Percentiles rank a stretch among this genome's conserved stretches.
These are phyloP conservation scores for Steinernema khuongi DNA, from an alignment of 1,140 invertebrate species.

Conservation along the genomic window DNA sequence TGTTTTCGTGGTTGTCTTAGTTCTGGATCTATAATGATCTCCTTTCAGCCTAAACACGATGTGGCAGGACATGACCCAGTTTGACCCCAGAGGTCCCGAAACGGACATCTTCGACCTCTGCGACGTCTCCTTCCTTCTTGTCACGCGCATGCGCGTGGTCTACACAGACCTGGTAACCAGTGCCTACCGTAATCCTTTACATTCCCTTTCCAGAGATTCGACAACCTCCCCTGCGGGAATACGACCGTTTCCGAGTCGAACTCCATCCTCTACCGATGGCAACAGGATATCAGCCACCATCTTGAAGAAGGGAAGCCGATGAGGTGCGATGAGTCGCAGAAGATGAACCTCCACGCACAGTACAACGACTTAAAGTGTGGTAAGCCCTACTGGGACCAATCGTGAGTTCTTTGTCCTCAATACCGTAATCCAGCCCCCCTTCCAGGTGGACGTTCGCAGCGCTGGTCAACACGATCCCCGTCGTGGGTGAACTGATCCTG, in stretches of 20 bases:
- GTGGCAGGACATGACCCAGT: too few species aligned
- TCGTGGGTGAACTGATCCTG: constrained; percentile 9
- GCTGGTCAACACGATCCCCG: constrained; percentile 13
- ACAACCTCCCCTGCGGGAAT: neutral
- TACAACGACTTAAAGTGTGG: neutral
- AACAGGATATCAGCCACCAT: neutral
- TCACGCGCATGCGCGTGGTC: neutral
- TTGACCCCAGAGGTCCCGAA: too few species aligned
- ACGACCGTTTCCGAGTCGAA: neutral
- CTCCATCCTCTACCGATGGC: neutral
- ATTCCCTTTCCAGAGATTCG: neutral
- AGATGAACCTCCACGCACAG: neutral
- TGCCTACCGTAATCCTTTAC: neutral
- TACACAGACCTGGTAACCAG: constrained; percentile 5
- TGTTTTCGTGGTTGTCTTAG: too few species aligned
- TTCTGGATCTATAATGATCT: too few species aligned
- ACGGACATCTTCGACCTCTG: neutral
- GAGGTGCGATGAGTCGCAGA: neutral
- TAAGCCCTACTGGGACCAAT: neutral
- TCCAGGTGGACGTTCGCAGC: neutral
- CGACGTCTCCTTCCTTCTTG: constrained; percentile 9
- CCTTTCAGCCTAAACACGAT: constrained; percentile 1
- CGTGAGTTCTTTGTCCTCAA: neutral
- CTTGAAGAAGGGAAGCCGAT: constrained; percentile 1
- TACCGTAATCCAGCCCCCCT: neutral